phyloP scores from a whole-genome alignment of 1,140 invertebrate genomes.

The Dreissena rostriformis region DNA sequence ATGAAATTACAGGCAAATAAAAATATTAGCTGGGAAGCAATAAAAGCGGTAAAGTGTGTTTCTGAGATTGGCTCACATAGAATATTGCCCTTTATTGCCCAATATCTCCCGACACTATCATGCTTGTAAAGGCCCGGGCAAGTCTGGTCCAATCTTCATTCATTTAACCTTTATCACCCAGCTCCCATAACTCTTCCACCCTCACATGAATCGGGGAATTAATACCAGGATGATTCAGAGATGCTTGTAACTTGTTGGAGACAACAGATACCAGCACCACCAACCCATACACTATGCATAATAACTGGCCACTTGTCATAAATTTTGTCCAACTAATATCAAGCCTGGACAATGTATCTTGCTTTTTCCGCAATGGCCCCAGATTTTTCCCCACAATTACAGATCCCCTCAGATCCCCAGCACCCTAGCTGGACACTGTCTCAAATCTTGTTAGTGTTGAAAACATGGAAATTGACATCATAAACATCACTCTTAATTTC shows the following conservation, averaged over 20 bases:
- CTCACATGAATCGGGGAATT: slow-evolving; percentile 13
- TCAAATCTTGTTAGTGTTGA: not conserved
- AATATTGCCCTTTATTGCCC: slow-evolving; percentile 19
- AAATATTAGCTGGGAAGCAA: too few relatives aligned
- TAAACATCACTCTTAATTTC: slow-evolving; percentile 41
- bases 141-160: slow-evolving; percentile 49
- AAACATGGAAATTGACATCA: slow-evolving; percentile 51
- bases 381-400: slow-evolving; percentile 37
- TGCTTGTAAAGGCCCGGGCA: slow-evolving; percentile 8
- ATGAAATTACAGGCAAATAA: too few relatives aligned
- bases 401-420: slow-evolving; percentile 9
- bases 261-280: slow-evolving; percentile 33
- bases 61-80: too few relatives aligned
- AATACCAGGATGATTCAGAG: slow-evolving; percentile 38
- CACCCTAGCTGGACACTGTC: slow-evolving; percentile 3
- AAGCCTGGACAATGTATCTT: slow-evolving; percentile 39
- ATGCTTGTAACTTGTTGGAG: slow-evolving; percentile 4
- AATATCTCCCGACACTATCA: slow-evolving; percentile 1
- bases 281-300: slow-evolving; percentile 46
- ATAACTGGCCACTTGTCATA: slow-evolving; percentile 35
- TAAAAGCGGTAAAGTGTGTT: too few relatives aligned
- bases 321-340: slow-evolving; percentile 21
- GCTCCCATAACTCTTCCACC: slow-evolving; percentile 36
- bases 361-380: not conserved
- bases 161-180: slow-evolving; percentile 46